Conservation (phyloP, 2,888 invertebrate species). For the Melolontha melolontha region DNA sequence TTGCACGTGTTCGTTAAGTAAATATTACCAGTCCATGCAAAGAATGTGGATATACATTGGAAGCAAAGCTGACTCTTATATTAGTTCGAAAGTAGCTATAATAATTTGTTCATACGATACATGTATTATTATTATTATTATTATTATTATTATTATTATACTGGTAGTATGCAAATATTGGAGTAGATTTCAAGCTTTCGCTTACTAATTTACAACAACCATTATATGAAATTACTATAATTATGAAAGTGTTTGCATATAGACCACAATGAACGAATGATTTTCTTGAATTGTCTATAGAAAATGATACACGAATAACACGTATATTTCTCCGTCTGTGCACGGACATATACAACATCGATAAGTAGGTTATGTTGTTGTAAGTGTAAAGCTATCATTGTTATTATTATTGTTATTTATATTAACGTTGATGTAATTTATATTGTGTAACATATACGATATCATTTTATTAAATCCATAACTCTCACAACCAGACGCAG, state of each 20-base stretch:
- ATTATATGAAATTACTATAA: conserved; percentile 31
- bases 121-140: not conserved
- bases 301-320: conserved; percentile 11
- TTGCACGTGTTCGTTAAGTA: too few relatives aligned
- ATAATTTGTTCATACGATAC: too few relatives aligned
- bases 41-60: too few relatives aligned
- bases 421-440: conserved; percentile 5
- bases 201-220: conserved; percentile 23
- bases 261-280: conserved; percentile 22
- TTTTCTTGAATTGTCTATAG: conserved; percentile 22
- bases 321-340: not conserved
- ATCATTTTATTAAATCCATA: conserved; percentile 17
- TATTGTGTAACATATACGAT: conserved; percentile 14
- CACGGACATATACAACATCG: conserved; percentile 8
- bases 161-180: conserved; percentile 9
- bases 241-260: conserved; percentile 28
- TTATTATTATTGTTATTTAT: conserved; percentile 23
- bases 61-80: too few relatives aligned
- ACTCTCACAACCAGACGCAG: conserved; percentile 9
- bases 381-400: not conserved
- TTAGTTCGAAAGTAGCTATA: too few relatives aligned
- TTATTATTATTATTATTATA: conserved; percentile 4
- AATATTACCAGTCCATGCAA: too few relatives aligned
- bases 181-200: conserved; percentile 24
- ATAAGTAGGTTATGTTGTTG: conserved; percentile 5